Evolutionary conservation across 1,140 invertebrate genomes (phyloP), one percentile per base, ranked within the genome.

Genomic region (Octopus sinensis): DNA sequence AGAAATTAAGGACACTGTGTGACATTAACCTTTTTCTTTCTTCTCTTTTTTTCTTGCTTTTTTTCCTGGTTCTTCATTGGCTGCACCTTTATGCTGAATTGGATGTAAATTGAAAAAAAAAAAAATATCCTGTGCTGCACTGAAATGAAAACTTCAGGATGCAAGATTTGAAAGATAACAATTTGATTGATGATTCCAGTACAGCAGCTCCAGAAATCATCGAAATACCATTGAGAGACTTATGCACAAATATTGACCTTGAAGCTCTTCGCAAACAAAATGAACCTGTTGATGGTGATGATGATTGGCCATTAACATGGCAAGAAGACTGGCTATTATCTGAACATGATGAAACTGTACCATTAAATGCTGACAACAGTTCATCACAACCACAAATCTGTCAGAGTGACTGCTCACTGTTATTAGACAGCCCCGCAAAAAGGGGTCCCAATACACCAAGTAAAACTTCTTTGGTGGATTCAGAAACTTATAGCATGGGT

Each of bases 131-230:
- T 43, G 30, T 43, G 30, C 30, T 43, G 30, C 30, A 43, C 30
- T 43, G 30, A 43, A 43, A 43, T 43, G 30, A 43, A 43, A 43
- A 43, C 30, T 43, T 43, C 53, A 88, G 87, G 87, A 82, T 88
- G 81, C 83, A 86, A 75, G 84, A 88, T 62, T 86, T 88, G 86
- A 85, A 83, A 82, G 85, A 83, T 12, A 86, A 84, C 30, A 86
- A 86, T 73, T 78, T 88, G 12, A 83, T 87, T 82, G 85, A 84
- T 10, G 82, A 85, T 17, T 77, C 80, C 4, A 23, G 79, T 7
- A 82, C 82, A 9, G 81, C 85, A 10, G 80, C 79, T 0, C 85
- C 86, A 17, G 81, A 82, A n/a, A 88, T 88, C 53, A 87, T 85
- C 62, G 85, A 86, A 81, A 86, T 88, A n/a, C 86, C 87, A 0